phyloP scores from a whole-genome alignment of 2,797 vertebrate species.

The Sciaenops ocellatus region DNA sequence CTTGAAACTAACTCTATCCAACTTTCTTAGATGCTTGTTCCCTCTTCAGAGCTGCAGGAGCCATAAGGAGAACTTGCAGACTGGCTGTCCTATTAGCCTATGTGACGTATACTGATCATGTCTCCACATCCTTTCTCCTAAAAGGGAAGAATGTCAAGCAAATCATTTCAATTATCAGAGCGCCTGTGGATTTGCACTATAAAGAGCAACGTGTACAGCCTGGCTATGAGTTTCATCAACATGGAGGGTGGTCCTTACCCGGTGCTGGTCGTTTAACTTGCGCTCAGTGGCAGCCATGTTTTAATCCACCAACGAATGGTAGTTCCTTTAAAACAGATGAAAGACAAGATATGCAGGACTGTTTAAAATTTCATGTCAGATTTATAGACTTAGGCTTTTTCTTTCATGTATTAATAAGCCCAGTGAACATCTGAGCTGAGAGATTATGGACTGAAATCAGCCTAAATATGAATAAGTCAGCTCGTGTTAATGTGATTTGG shows the following conservation, averaged over 20 bases:
- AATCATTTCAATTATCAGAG: slow-evolving; percentile 76
- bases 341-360: slow-evolving; percentile 82
- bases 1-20: slow-evolving; percentile 1
- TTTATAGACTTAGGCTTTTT: slow-evolving; percentile 85
- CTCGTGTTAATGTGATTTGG: slow-evolving; percentile 82
- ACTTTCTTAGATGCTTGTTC: slow-evolving; percentile 8
- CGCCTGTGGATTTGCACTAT: slow-evolving; percentile 73
- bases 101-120: slow-evolving; percentile 60
- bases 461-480: slow-evolving; percentile 87
- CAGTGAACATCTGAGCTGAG: slow-evolving; percentile 82
- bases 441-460: slow-evolving; percentile 85
- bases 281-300: slow-evolving; percentile 72
- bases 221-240: slow-evolving; percentile 69
- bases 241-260: slow-evolving; percentile 75
- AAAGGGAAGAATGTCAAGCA: slow-evolving; percentile 71
- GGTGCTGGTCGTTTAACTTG: slow-evolving; percentile 69
- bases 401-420: slow-evolving; percentile 88
- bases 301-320: slow-evolving; percentile 71
- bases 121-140: slow-evolving; percentile 63
- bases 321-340: slow-evolving; percentile 82
- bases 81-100: slow-evolving; percentile 54
- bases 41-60: slow-evolving; percentile 12
- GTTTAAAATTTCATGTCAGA: slow-evolving; percentile 85
- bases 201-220: slow-evolving; percentile 65
- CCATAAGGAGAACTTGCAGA: slow-evolving; percentile 29